These are phyloP conservation scores for Montipora capitata DNA, from an alignment of 92 coral and sea anemone species.

Conservation along the genomic window DNA sequence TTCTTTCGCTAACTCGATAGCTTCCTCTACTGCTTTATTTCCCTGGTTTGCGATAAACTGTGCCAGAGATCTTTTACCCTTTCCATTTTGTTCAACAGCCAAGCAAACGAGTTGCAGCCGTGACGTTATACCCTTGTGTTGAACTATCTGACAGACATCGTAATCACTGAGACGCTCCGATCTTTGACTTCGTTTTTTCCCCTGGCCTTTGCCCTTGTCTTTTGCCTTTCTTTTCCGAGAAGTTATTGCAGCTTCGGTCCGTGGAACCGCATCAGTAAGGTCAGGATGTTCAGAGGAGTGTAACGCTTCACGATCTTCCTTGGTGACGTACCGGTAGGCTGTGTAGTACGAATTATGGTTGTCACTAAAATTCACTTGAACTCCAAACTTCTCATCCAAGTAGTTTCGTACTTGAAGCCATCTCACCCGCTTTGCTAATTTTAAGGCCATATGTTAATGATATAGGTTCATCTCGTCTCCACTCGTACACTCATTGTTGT, in stretches of 20 bases:
- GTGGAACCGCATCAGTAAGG: background rate
- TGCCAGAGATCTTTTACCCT: constrained; percentile 62
- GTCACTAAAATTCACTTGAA: background rate
- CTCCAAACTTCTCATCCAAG: background rate
- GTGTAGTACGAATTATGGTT: background rate
- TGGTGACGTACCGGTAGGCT: background rate
- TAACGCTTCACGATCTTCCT: background rate
- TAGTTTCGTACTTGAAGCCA: constrained; percentile 5
- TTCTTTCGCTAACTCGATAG: constrained; percentile 48
- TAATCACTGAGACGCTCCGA: constrained; percentile 25
- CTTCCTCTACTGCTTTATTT: constrained; percentile 62
- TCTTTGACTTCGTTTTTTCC: background rate
- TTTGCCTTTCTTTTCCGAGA: background rate
- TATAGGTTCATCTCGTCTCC: background rate
- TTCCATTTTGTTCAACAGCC: constrained; percentile 57
- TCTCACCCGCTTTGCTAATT: no score
- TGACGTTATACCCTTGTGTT: constrained; percentile 5
- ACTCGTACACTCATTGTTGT: background rate
- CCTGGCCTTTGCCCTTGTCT: background rate
- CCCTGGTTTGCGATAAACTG: constrained; percentile 69
- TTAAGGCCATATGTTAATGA: background rate
- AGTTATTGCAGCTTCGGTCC: background rate
- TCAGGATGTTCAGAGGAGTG: background rate
- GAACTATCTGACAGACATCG: constrained; percentile 52
- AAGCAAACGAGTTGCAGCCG: constrained; percentile 57